Conservation (phyloP, 2,797 vertebrate genomes). For the Chromis chromis region DNA sequence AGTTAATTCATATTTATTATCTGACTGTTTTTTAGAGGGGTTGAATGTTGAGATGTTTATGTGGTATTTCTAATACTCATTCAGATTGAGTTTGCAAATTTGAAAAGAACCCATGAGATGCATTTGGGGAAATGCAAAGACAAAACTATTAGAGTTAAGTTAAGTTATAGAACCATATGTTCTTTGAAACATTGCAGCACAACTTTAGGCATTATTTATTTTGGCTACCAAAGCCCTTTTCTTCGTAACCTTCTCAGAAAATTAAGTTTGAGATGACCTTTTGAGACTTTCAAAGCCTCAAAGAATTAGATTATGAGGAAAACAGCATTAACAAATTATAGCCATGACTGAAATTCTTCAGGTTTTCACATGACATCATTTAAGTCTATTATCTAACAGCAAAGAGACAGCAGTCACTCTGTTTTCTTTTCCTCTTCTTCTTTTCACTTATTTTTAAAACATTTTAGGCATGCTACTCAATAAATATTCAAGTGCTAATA, state of each 20-base stretch:
- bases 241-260: conserved; percentile 75
- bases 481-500: conserved; percentile 59
- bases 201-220: conserved; percentile 75
- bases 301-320: conserved; percentile 86
- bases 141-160: conserved; percentile 38
- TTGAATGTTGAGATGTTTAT: background rate
- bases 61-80: too few species aligned
- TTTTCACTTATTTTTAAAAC: conserved; percentile 53
- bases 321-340: conserved; percentile 87
- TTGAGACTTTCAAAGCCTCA: conserved; percentile 83
- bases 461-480: conserved; percentile 50
- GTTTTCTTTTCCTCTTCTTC: conserved; percentile 40
- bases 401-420: conserved; percentile 64
- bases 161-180: conserved; percentile 17
- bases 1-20: conserved; percentile 3
- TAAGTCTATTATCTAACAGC: conserved; percentile 78
- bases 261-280: conserved; percentile 86
- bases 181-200: conserved; percentile 25
- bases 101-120: background rate
- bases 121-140: conserved; percentile 10
- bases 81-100: too few species aligned
- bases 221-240: conserved; percentile 70
- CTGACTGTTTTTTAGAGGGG: background rate
- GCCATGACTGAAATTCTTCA: conserved; percentile 83
- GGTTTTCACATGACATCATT: conserved; percentile 87